Evolutionary conservation across 2,113 vertebrate species (phyloP), one percentile per base, ranked within the genome.

Genomic region (Gymnogyps californianus): DNA sequence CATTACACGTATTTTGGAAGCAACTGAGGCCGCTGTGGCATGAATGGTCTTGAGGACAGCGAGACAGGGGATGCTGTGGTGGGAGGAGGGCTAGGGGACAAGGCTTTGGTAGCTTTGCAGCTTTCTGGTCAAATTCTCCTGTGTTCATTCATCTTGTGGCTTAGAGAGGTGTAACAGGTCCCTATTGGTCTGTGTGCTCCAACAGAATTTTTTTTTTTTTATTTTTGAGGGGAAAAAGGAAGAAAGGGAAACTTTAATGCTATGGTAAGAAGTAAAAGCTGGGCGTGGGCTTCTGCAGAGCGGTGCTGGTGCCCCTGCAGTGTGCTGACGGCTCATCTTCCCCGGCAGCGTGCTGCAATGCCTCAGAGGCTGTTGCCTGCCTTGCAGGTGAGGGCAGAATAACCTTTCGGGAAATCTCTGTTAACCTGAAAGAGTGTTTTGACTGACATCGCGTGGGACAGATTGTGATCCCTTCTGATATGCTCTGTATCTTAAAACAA

Each of bases 41-140:
- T 7, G 12, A n/a, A 16, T 5, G 20, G 38, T 47, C 25, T 66
- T 0, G 1, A 47, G 55, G 24, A 7, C 28, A 38, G 12, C 0
- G 5, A 22, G 49, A 19, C 0, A 2, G 9, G 26, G 22, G n/a
- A 11, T 2, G 2, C 1, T 4, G 13, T 13, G 36, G 28, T 55
- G 13, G 42, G 14, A 64, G 19, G 24, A 80, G 24, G 49, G 19
- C 8, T 49, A 15, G 11, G 54, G 36, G n/a, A 25, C n/a, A 15
- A 28, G 29, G 34, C 20, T 81, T 64, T 57, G n/a, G 14, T 32
- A 42, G 52, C n/a, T 84, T 75, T 31, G 42, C 18, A 29, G 32
- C 52, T 62, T 74, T 62, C 14, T 38, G 36, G 21, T 26, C 19
- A 26, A 25, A 28, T 34, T n/a, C n/a, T 38, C 1, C 1, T 54